Percentiles rank a stretch among this genome's conserved stretches.
phyloP scores from a whole-genome alignment of 1,140 invertebrate genomes.

The Semibalanus balanoides region DNA sequence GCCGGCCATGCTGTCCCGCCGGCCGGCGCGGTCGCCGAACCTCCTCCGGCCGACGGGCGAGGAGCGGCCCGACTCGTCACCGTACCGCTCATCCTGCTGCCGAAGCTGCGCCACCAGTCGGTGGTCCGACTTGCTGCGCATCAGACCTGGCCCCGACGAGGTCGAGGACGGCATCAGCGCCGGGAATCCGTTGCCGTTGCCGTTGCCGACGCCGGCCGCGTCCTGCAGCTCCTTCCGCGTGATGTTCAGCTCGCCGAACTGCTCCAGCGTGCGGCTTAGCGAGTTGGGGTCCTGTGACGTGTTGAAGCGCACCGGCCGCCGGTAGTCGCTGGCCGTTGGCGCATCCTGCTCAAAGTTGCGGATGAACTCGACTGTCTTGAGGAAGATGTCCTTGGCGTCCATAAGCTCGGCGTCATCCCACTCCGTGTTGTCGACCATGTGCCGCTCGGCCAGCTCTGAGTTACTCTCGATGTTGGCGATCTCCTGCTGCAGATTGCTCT shows the following conservation, averaged over 20 bases:
- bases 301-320: constrained; percentile 62
- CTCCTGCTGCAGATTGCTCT: constrained; percentile 83
- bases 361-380: constrained; percentile 81
- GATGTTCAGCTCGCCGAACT: constrained; percentile 10
- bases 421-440: constrained; percentile 58
- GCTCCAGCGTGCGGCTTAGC: constrained; percentile 5
- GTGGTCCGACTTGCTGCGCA: constrained; percentile 87
- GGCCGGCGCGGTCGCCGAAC: constrained; percentile 26
- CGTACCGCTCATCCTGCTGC: constrained; percentile 52
- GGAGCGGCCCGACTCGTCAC: constrained; percentile 17
- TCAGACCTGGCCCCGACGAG: constrained; percentile 50
- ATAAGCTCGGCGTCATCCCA: constrained; percentile 58
- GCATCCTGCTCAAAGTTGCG: constrained; percentile 78
- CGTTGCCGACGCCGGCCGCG: constrained; percentile 7
- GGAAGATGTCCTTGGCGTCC: constrained; percentile 85
- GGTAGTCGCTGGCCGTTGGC: constrained; percentile 50
- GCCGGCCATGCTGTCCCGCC: constrained; percentile 32
- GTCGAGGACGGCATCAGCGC: constrained; percentile 29
- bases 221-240: background rate
- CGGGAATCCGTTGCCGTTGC: background rate
- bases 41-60: constrained; percentile 20
- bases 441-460: constrained; percentile 89
- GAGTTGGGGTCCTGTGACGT: constrained; percentile 74
- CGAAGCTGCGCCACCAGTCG: constrained; percentile 74
- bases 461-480: constrained; percentile 85